phyloP scores from a whole-genome alignment of 2,888 invertebrate species.

The Catocala sponsa region DNA sequence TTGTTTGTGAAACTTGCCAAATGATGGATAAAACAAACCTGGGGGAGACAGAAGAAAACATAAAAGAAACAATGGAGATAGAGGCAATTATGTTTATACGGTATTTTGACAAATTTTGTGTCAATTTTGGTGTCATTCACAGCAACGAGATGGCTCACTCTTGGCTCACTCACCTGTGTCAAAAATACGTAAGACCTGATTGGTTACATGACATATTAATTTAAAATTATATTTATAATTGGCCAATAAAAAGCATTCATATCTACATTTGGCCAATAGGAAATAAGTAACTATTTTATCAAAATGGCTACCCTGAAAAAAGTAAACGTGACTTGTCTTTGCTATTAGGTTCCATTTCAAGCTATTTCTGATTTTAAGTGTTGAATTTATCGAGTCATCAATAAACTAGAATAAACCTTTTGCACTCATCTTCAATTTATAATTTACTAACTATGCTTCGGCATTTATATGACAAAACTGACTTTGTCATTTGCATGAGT shows the following conservation, averaged over 20 bases:
- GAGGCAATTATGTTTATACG: slow-evolving; percentile 76
- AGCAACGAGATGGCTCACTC: slow-evolving; percentile 53
- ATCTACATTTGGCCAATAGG: neutral
- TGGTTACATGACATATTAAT: slow-evolving; percentile 9
- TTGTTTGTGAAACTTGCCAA: slow-evolving; percentile 44
- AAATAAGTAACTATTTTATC: slow-evolving; percentile 17
- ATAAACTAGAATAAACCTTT: too few relatives aligned
- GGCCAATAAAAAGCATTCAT: slow-evolving; percentile 29
- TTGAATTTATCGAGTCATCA: too few relatives aligned
- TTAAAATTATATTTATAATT: fast-evolving
- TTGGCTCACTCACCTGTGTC: slow-evolving; percentile 49
- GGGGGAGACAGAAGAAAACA: slow-evolving; percentile 70
- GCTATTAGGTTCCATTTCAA: slow-evolving; percentile 24
- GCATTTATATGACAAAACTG: slow-evolving; percentile 14
- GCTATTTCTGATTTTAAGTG: neutral
- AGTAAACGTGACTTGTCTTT: slow-evolving; percentile 29
- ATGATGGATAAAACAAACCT: slow-evolving; percentile 64
- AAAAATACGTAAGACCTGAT: slow-evolving; percentile 30
- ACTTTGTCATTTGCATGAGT: slow-evolving; percentile 38
- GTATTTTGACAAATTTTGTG: slow-evolving; percentile 86
- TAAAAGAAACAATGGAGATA: slow-evolving; percentile 77
- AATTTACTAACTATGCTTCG: neutral
- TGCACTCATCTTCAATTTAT: too few relatives aligned
- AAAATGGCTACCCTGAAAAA: slow-evolving; percentile 46
- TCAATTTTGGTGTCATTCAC: slow-evolving; percentile 60